Base-by-base conservation (phyloP, 2,888 invertebrate genomes). In the Graphium colonna region DNA sequence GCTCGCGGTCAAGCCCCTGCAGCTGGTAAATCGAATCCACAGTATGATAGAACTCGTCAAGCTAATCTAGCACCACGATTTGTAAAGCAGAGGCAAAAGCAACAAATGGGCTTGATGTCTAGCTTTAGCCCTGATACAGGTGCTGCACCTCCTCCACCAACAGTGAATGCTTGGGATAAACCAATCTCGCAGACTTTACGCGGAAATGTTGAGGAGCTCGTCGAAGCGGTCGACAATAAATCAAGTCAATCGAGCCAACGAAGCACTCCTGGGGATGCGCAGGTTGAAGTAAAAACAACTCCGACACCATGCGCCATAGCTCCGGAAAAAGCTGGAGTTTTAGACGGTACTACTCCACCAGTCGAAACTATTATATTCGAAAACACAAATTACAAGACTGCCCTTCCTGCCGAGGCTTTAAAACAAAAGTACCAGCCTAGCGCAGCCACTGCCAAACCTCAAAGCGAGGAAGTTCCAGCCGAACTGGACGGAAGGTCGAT, bases 351-450 rank as follows among this genome's bases (percentile, higher is more conserved):
- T 2, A 94, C 95, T 3, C 93, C 95, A 0, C 95, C 96, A 1
- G 95, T 96, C 15, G 95, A 95, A 73, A 96, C 96, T 0, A 94
- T 97, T 49, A 96, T 97, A 60, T 97, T 97, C 73, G 97, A 97
- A 73, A 97, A 97, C 75, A 97, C 96, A 1, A 97, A 97, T 77
- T 96, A 95, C 75, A 96, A 96, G 75, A 92, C 94, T 60, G 93
- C 92, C 52, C 93, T 94, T 13, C 93, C 94, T 13, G 93, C 92
- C 51, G 90, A 91, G 55, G 91, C 91, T 26, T 90, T 93, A 56
- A 94, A 94, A 75, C 91, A 92, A 44, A 93, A 93, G 75, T 93
- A 92, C 77, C 89, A 83, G 64, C 81, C 88, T 1, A 73, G 71
- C 61, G 68, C 79, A n/a, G 73, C 69, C 52, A 70, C 81, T 61